Percentiles rank a stretch among this genome's conserved stretches.
phyloP scores from a whole-genome alignment of 2,113 vertebrate species.

The Myrmecobius fasciatus region DNA sequence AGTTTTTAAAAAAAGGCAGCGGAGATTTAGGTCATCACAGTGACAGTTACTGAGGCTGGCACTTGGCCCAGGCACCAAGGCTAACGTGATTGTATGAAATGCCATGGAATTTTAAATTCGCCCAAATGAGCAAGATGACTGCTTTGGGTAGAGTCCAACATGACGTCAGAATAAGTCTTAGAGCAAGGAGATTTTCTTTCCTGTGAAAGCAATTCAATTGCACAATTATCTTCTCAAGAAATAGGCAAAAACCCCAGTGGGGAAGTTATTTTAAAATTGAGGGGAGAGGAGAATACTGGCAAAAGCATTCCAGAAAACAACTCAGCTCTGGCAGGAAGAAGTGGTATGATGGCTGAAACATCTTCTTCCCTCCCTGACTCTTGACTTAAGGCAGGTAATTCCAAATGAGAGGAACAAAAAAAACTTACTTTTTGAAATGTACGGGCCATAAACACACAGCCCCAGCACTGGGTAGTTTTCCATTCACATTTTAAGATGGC shows the following conservation, averaged over 20 bases:
- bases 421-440: slow-evolving; percentile 34
- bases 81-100: slow-evolving; percentile 6
- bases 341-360: not conserved
- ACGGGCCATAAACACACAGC: not conserved
- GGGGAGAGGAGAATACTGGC: not conserved
- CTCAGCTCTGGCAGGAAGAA: not conserved
- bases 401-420: not conserved
- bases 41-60: not conserved
- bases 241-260: not conserved
- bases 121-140: slow-evolving; percentile 2
- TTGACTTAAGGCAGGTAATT: slow-evolving; percentile 22
- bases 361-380: not conserved
- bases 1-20: slow-evolving; percentile 13
- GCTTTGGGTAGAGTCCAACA: not conserved
- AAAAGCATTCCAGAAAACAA: not conserved
- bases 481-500: not conserved
- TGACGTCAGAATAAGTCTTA: not conserved
- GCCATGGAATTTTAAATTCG: not conserved
- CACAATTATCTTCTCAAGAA: slow-evolving; percentile 25
- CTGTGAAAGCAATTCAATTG: not conserved
- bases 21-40: not conserved
- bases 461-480: not conserved
- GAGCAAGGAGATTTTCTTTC: slow-evolving; percentile 25
- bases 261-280: slow-evolving; percentile 9
- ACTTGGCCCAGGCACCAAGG: not conserved